Evolutionary conservation across 2,797 vertebrate species (phyloP).

Genomic region (Kryptolebias ocellatus): DNA sequence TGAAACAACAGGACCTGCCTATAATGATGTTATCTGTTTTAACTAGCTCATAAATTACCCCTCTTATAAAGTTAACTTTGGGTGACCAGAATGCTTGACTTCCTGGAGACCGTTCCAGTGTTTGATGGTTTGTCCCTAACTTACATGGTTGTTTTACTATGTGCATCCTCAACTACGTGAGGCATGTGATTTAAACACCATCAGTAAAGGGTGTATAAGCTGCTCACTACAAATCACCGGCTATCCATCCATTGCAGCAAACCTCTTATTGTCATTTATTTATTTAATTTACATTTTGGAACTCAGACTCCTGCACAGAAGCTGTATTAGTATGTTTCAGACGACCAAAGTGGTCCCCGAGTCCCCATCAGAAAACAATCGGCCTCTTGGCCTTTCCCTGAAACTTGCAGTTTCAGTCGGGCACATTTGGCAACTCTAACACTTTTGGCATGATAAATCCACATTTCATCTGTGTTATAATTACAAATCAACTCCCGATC

Average conservation of each 20-base stretch:
- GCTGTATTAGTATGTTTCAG: constrained; percentile 1
- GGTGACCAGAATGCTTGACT: no score
- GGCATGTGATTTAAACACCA: background rate
- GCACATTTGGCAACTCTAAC: background rate
- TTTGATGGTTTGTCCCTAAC: background rate
- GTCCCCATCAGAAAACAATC: background rate
- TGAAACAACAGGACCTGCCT: background rate
- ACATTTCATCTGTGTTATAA: background rate
- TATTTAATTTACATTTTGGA: no score
- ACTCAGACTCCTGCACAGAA: background rate
- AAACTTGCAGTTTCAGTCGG: background rate
- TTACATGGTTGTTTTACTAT: background rate
- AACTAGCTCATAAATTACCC: background rate
- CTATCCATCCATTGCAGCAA: background rate
- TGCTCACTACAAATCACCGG: constrained; percentile 1
- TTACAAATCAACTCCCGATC: background rate
- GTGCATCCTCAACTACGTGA: background rate
- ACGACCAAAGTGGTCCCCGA: background rate
- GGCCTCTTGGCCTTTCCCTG: background rate
- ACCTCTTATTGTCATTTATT: background rate
- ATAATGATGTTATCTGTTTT: background rate
- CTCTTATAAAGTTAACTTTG: background rate
- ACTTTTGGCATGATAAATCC: background rate
- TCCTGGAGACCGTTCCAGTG: background rate
- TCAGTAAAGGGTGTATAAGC: background rate